These are phyloP conservation scores for Sylvicola cinctus DNA, from an alignment of 2,888 invertebrate genomes.

Conservation along the genomic window DNA sequence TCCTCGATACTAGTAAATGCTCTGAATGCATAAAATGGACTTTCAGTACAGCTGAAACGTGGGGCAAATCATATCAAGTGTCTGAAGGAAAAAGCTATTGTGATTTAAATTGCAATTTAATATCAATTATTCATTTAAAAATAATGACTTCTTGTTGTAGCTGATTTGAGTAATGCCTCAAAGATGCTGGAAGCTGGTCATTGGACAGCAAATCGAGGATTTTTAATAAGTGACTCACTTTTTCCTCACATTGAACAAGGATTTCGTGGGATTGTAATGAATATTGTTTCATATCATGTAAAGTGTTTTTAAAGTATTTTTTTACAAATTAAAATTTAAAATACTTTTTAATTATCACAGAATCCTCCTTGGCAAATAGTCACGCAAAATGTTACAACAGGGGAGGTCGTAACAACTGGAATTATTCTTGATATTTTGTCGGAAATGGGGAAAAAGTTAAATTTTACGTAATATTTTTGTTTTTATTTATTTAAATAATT, in stretches of 20 bases:
- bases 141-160: too few species aligned
- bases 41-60: constrained; percentile 33
- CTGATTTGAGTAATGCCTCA: background rate
- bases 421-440: constrained; percentile 61
- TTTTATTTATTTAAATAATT: background rate
- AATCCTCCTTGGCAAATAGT: constrained; percentile 78
- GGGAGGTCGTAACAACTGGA: constrained; percentile 39
- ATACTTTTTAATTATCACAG: constrained; percentile 25
- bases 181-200: constrained; percentile 30
- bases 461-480: constrained; percentile 49
- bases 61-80: constrained; percentile 25
- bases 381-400: constrained; percentile 31
- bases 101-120: background rate
- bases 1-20: constrained; percentile 17
- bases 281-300: constrained; percentile 60
- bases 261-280: constrained; percentile 50
- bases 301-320: constrained; percentile 14
- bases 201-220: constrained; percentile 55
- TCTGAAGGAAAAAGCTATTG: background rate
- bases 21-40: constrained; percentile 35
- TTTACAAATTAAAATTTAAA: background rate
- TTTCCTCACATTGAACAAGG: constrained; percentile 66
- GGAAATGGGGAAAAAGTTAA: constrained; percentile 52
- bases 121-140: too few species aligned
- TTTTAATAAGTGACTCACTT: constrained; percentile 41